Evolutionary conservation across 2,888 invertebrate genomes (phyloP).

Genomic region (Philhelius pedissequus): DNA sequence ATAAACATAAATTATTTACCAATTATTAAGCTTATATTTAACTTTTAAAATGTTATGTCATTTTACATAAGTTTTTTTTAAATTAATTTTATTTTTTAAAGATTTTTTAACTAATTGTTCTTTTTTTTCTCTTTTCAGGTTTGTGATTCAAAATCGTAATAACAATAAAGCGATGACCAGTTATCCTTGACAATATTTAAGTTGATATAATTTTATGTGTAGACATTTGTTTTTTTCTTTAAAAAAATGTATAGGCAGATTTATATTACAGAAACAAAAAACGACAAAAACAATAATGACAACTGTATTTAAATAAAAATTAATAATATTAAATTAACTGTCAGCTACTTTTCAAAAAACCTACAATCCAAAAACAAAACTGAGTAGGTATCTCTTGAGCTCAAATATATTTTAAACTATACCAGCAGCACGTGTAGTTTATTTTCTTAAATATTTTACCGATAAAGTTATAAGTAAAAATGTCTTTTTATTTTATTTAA

Average conservation of each 20-base stretch:
- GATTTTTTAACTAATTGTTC: neutral
- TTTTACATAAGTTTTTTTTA: neutral
- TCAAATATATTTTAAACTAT: neutral
- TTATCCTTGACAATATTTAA: neutral
- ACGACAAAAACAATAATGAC: neutral
- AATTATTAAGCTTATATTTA: too few species aligned
- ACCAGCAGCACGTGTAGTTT: neutral
- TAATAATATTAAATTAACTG: slow-evolving; percentile 1
- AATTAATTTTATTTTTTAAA: neutral
- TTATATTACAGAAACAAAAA: too few species aligned
- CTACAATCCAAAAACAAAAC: neutral
- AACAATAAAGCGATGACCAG: neutral
- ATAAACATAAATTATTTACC: too few species aligned
- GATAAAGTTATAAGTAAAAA: neutral
- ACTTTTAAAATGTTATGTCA: neutral
- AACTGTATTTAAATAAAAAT: neutral
- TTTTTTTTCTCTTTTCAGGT: slow-evolving; percentile 45
- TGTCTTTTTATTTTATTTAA: slow-evolving; percentile 15
- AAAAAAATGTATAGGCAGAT: too few species aligned
- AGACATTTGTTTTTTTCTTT: too few species aligned
- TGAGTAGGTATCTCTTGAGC: neutral
- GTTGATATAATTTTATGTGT: too few species aligned
- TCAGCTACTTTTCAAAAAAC: slow-evolving; percentile 9
- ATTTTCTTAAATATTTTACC: neutral
- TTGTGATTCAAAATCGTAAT: slow-evolving; percentile 16